These are phyloP conservation scores for Pangasius larnaudii DNA, from an alignment of 2,797 vertebrate species.

Conservation along the genomic window DNA sequence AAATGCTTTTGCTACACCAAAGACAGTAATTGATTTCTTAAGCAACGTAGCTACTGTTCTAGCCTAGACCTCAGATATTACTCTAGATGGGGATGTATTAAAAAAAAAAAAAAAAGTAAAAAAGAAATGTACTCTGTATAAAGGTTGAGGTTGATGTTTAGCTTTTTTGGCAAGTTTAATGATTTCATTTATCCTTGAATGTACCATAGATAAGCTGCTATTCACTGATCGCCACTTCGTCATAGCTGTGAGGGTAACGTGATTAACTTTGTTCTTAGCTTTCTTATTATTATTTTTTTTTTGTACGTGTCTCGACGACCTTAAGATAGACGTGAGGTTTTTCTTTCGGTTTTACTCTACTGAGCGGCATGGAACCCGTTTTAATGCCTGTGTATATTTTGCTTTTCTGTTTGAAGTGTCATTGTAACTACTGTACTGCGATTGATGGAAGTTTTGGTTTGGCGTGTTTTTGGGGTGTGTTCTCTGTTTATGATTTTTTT, in stretches of 20 bases:
- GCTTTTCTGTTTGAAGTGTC: constrained; percentile 95
- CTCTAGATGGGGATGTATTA: constrained; percentile 81
- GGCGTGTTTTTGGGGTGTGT: constrained; percentile 79
- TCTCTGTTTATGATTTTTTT: neutral
- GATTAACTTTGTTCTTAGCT: constrained; percentile 92
- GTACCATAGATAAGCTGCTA: constrained; percentile 99
- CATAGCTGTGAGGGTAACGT: constrained; percentile 99
- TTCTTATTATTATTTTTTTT: constrained; percentile 81
- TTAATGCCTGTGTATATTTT: constrained; percentile 81
- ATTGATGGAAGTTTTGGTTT: constrained; percentile 83
- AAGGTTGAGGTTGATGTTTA: constrained; percentile 87
- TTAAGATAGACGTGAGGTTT: constrained; percentile 83
- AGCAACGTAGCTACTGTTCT: constrained; percentile 88
- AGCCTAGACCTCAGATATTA: constrained; percentile 89
- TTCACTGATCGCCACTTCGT: constrained; percentile 98
- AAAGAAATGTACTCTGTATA: constrained; percentile 66
- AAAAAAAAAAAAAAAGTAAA: constrained; percentile 57
- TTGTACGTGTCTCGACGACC: constrained; percentile 87
- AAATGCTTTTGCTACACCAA: constrained; percentile 92
- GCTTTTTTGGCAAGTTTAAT: constrained; percentile 86
- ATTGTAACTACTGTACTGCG: constrained; percentile 99
- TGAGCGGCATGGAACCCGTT: constrained; percentile 72
- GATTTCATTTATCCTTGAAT: constrained; percentile 97
- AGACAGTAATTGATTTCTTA: constrained; percentile 95
- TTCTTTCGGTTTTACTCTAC: constrained; percentile 76